A percentile compares a stretch with the other conserved stretches of the same genome.
Conservation (phyloP, 2,888 invertebrate species). For the Stratiomys singularior region DNA sequence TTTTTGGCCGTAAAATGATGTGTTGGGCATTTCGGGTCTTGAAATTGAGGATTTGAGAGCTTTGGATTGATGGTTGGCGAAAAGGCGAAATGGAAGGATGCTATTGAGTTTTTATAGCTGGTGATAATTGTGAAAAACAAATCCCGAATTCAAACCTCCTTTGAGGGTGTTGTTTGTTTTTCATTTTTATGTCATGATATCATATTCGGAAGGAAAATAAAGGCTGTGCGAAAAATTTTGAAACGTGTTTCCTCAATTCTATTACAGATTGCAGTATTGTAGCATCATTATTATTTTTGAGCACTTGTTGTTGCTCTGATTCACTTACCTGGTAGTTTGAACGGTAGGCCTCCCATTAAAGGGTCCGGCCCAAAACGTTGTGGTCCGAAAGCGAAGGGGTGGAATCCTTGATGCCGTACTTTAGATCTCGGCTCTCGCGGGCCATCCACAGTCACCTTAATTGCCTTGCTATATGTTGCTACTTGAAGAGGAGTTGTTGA, state of each 20-base stretch:
- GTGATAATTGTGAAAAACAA: too few species aligned
- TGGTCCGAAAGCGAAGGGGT: conserved; percentile 89
- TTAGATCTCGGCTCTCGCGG: conserved; percentile 97
- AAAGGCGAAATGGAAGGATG: too few species aligned
- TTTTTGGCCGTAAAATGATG: conserved; percentile 23
- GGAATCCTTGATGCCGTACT: conserved; percentile 87
- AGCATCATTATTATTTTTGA: neutral
- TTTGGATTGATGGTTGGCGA: neutral
- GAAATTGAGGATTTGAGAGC: conserved; percentile 7
- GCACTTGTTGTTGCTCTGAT: conserved; percentile 7
- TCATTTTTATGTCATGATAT: too few species aligned
- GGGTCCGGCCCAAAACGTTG: conserved; percentile 85
- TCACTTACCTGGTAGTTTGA: conserved; percentile 83
- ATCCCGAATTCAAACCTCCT: too few species aligned
- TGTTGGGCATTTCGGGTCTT: conserved; percentile 14
- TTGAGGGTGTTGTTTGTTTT: too few species aligned
- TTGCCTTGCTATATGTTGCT: conserved; percentile 96
- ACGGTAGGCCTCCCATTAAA: conserved; percentile 79
- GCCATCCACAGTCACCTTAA: conserved; percentile 99
- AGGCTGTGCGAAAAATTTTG: too few species aligned
- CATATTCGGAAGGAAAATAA: too few species aligned
- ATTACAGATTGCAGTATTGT: neutral
- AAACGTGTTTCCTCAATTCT: neutral
- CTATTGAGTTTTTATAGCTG: too few species aligned
- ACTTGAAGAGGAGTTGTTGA: conserved; percentile 94